These are phyloP conservation scores for Camelus bactrianus DNA, from an alignment of 2,113 vertebrate genomes.

Conservation along the genomic window DNA sequence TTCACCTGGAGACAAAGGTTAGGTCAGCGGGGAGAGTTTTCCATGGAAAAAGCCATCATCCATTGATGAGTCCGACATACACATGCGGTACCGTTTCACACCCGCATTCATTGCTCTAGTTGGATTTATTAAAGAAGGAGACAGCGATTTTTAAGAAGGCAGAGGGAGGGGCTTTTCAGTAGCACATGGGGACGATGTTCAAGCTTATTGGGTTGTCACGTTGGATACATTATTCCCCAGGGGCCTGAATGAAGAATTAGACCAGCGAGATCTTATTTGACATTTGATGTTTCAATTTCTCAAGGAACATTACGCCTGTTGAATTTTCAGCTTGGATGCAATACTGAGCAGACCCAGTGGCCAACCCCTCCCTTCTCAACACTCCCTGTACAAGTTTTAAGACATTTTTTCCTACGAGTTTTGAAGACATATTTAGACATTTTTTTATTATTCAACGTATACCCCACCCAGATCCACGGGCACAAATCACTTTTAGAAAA, in stretches of 20 bases:
- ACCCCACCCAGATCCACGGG: slow-evolving; percentile 65
- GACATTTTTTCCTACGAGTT: slow-evolving; percentile 70
- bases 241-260: slow-evolving; percentile 83
- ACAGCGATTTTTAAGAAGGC: slow-evolving; percentile 76
- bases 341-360: slow-evolving; percentile 58
- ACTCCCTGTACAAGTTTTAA: slow-evolving; percentile 79
- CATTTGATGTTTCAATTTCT: slow-evolving; percentile 87
- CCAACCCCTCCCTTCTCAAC: slow-evolving; percentile 45
- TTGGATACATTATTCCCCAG: slow-evolving; percentile 80
- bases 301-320: slow-evolving; percentile 73
- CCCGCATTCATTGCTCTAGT: not conserved
- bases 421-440: slow-evolving; percentile 78
- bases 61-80: not conserved
- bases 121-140: slow-evolving; percentile 75
- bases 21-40: not conserved
- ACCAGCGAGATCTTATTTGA: slow-evolving; percentile 84
- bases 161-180: slow-evolving; percentile 55
- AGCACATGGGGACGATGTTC: slow-evolving; percentile 79
- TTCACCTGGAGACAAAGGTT: not conserved
- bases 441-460: slow-evolving; percentile 78
- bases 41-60: not conserved
- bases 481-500: slow-evolving; percentile 82
- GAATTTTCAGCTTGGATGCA: slow-evolving; percentile 74
- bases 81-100: not conserved
- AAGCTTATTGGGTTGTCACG: slow-evolving; percentile 82